Evolutionary conservation across 1,140 invertebrate species (phyloP).

Genomic region (Delia radicum): DNA sequence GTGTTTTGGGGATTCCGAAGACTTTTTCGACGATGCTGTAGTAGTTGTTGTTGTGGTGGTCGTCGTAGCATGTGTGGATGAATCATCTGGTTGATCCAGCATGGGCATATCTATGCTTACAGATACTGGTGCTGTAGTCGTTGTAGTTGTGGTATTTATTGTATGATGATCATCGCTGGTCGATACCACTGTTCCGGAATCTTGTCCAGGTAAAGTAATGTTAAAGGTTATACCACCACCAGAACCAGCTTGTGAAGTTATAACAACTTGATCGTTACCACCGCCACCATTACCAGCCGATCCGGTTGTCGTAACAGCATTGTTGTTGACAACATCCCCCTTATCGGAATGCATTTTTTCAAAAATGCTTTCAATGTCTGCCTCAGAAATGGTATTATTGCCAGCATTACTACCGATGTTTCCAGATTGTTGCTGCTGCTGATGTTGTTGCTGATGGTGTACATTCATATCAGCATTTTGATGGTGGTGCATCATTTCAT

Average conservation of each 20-base stretch:
- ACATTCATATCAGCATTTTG: background rate
- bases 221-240: constrained; percentile 55
- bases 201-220: constrained; percentile 52
- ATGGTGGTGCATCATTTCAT: constrained; percentile 13
- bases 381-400: constrained; percentile 34
- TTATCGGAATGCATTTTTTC: constrained; percentile 56
- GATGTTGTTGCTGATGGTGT: background rate
- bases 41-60: background rate
- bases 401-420: background rate
- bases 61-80: constrained; percentile 5
- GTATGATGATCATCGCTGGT: constrained; percentile 24
- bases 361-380: constrained; percentile 55
- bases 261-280: constrained; percentile 43
- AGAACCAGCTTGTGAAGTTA: constrained; percentile 51
- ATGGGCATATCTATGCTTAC: constrained; percentile 54
- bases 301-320: constrained; percentile 29
- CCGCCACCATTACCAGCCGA: constrained; percentile 29
- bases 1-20: constrained; percentile 28
- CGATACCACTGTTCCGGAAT: constrained; percentile 28
- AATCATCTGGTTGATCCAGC: constrained; percentile 50
- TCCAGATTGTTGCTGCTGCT: background rate
- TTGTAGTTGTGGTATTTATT: constrained; percentile 38
- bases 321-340: constrained; percentile 35
- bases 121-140: constrained; percentile 44
- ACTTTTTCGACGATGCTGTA: background rate